Conservation (phyloP, 2,888 invertebrate genomes). For the Dinocampus coccinellae region DNA sequence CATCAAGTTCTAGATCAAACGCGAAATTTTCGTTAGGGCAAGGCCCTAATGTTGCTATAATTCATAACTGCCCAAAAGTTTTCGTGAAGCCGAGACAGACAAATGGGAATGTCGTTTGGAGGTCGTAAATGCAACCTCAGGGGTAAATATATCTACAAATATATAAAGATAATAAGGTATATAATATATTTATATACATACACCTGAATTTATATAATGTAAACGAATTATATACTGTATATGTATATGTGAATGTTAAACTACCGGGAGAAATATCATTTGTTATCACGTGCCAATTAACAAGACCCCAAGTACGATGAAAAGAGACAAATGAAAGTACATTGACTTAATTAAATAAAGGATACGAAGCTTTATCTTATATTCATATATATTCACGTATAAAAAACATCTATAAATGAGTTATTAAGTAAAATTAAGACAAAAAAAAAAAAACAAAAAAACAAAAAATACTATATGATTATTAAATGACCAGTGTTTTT, state of each 20-base stretch:
- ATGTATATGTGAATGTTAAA: background rate
- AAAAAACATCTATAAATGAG: background rate
- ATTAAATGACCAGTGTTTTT: too few relatives aligned
- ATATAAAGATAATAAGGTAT: background rate
- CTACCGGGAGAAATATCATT: constrained; percentile 12
- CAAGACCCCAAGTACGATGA: constrained; percentile 28
- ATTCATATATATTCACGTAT: constrained; percentile 3
- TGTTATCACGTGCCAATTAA: constrained; percentile 34
- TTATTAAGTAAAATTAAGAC: too few relatives aligned
- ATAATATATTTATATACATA: background rate
- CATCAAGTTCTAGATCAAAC: constrained; percentile 13
- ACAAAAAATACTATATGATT: too few relatives aligned
- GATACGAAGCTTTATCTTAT: background rate
- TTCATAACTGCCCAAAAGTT: constrained; percentile 12
- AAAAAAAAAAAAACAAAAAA: background rate
- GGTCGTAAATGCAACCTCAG: background rate
- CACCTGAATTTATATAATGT: background rate
- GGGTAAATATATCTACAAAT: background rate
- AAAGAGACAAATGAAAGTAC: constrained; percentile 1
- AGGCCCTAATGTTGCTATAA: constrained; percentile 12
- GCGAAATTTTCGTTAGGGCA: constrained; percentile 20
- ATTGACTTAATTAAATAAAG: constrained; percentile 35
- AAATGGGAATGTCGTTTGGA: constrained; percentile 1
- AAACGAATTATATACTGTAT: constrained; percentile 20
- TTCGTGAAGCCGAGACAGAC: constrained; percentile 6